Conservation (phyloP, 1,140 invertebrate genomes). For the Ptiloglossa arizonensis region DNA sequence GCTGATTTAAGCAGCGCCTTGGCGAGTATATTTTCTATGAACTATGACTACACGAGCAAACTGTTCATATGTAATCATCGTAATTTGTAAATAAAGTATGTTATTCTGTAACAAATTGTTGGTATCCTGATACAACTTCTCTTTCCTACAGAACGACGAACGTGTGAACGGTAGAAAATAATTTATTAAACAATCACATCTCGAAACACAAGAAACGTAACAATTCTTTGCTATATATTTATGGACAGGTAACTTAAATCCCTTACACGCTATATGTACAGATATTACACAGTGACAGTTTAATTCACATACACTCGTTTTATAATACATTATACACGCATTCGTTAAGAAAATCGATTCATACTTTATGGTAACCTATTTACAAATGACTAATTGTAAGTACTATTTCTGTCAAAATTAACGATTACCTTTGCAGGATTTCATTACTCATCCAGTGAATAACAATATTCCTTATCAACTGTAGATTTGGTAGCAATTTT, state of each 20-base stretch:
- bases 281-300: conserved; percentile 4
- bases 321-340: conserved; percentile 34
- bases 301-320: conserved; percentile 5
- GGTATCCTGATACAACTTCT: not conserved
- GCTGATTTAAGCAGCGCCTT: conserved; percentile 44
- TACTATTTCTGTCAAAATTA: not conserved
- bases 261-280: conserved; percentile 45
- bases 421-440: not conserved
- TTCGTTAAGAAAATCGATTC: not conserved
- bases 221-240: conserved; percentile 23
- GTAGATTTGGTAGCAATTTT: not conserved
- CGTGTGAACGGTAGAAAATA: conserved; percentile 59
- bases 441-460: not conserved
- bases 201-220: conserved; percentile 47
- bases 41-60: conserved; percentile 51
- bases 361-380: not conserved
- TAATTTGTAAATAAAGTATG: conserved; percentile 72
- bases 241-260: conserved; percentile 20
- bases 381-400: conserved; percentile 8
- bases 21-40: conserved; percentile 65
- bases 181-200: conserved; percentile 65
- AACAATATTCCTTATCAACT: conserved; percentile 1
- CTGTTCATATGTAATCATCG: conserved; percentile 63
- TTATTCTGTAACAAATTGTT: conserved; percentile 53
- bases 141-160: not conserved